phyloP scores from a whole-genome alignment of 2,797 vertebrate genomes.

The Enteromius thamalakanensis region DNA sequence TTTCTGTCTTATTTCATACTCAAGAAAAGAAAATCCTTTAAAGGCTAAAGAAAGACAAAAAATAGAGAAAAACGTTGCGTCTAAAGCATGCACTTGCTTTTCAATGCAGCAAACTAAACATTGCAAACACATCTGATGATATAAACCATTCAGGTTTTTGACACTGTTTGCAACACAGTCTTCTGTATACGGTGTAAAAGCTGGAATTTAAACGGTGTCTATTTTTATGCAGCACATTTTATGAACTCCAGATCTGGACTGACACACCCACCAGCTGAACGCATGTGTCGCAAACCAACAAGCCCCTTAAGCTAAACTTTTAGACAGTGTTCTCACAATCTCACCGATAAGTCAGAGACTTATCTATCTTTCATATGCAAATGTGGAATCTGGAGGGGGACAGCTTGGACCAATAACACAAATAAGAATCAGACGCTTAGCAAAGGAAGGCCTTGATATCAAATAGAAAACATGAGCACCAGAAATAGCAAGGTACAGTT shows the following conservation, averaged over 20 bases:
- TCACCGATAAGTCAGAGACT: neutral
- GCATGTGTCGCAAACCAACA: slow-evolving; percentile 56
- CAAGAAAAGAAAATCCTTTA: slow-evolving; percentile 1
- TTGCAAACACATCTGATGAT: neutral
- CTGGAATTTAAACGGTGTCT: slow-evolving; percentile 66
- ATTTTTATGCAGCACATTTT: slow-evolving; percentile 68
- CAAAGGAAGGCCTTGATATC: neutral
- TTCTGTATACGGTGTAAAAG: slow-evolving; percentile 45
- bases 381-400: slow-evolving; percentile 24
- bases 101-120: neutral
- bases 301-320: slow-evolving; percentile 52
- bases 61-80: neutral
- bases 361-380: slow-evolving; percentile 25
- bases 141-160: neutral
- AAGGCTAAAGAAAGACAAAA: neutral
- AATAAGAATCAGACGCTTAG: slow-evolving; percentile 22
- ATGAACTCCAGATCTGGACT: slow-evolving; percentile 74
- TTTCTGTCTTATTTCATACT: slow-evolving; percentile 21
- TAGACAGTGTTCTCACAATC: slow-evolving; percentile 38
- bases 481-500: neutral
- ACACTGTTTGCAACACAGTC: neutral
- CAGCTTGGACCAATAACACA: slow-evolving; percentile 16
- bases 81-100: neutral
- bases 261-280: slow-evolving; percentile 69
- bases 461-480: slow-evolving; percentile 14